Base-by-base conservation (phyloP, 2,113 vertebrate genomes). In the Engystomops pustulosus region DNA sequence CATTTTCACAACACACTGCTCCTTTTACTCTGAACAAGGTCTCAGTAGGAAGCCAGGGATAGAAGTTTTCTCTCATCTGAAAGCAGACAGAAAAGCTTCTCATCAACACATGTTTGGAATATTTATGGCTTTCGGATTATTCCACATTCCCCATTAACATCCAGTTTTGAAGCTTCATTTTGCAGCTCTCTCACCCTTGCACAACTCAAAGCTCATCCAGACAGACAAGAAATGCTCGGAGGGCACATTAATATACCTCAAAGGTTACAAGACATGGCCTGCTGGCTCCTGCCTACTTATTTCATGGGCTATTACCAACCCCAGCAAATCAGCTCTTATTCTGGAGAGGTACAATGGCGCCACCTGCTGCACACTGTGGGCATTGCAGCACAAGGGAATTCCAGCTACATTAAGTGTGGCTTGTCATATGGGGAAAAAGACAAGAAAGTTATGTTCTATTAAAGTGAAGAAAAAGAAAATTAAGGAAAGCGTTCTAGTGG, bases 191-290 rank as follows among this genome's bases (percentile, higher is more conserved):
- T 85, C 83, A 85, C 83, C 83, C 83, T 85, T 85, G 75, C 36
- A 78, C 83, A 85, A 51, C 83, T 85, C 83, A 79, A 70, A 85
- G 62, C 83, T 85, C 83, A 85, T 79, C 83, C 74, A 85, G 83
- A 85, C 82, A 84, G 82, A 84, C 83, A 85, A 27, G 62, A 15
- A 85, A 85, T 85, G 83, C 83, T 79, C 83, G 0, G 83, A 79
- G 83, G 83, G 83, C 62, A 78, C 83, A 85, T 85, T 85, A 85
- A 85, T 85, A 85, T 79, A 79, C 83, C 83, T 85, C 83, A 85
- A 85, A 85, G 83, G 83, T 85, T 79, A 79, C 83, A 85, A 85
- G 83, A 85, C 75, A 85, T 85, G 83, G 83, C 83, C 83, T 70
- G 75, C 47, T 85, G 65, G 74, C 83, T 85, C 75, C 83, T 85